Percentiles rank a stretch among this genome's conserved stretches.
Evolutionary conservation across 2,113 vertebrate species (phyloP).

Genomic region (Malurus cyaneus): DNA sequence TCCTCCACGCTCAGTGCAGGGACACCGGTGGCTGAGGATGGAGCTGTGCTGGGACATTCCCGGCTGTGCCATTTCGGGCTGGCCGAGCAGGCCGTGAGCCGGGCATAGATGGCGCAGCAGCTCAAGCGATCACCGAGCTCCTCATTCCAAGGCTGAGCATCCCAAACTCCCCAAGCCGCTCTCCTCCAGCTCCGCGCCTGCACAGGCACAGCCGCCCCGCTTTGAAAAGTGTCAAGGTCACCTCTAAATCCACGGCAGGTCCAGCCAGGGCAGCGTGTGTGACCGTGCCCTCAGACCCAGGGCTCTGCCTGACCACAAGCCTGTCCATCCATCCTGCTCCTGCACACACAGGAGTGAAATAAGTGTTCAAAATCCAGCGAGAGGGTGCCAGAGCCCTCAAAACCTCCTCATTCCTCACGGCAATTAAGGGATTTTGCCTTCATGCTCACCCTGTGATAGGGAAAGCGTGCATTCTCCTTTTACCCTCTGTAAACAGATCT

Average conservation of each 20-base stretch:
- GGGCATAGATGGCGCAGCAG: constrained; percentile 11
- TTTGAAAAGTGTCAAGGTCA: not conserved
- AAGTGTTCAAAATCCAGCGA: not conserved
- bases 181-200: fast-evolving
- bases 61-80: fast-evolving
- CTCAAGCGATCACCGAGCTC: not conserved
- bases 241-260: not conserved
- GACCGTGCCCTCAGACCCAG: not conserved
- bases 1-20: fast-evolving
- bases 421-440: not conserved
- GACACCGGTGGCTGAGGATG: not conserved
- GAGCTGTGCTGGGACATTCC: not conserved
- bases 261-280: not conserved
- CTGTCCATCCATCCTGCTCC: not conserved
- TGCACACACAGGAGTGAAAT: not conserved
- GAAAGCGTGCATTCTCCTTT: not conserved
- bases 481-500: not conserved
- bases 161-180: not conserved
- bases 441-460: not conserved
- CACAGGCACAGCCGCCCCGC: fast-evolving
- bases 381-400: not conserved
- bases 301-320: not conserved
- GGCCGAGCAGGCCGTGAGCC: not conserved
- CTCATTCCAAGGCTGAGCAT: not conserved
- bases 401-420: not conserved